phyloP scores from a whole-genome alignment of 2,888 invertebrate genomes.

The Torymus texanus region DNA sequence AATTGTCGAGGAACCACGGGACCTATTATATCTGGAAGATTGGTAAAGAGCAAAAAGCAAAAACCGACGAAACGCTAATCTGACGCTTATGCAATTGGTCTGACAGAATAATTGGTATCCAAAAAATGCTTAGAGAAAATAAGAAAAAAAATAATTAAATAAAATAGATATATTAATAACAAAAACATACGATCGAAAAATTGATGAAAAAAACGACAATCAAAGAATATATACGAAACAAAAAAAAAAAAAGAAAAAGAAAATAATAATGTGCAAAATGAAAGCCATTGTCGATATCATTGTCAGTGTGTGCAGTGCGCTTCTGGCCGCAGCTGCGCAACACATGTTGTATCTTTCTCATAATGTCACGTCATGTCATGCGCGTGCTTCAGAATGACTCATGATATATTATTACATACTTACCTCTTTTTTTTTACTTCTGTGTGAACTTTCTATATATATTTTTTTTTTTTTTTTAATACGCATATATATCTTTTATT shows the following conservation, averaged over 20 bases:
- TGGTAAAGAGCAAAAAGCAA: conserved; percentile 38
- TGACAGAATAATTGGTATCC: conserved; percentile 23
- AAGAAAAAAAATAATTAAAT: conserved; percentile 4
- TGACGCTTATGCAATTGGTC: conserved; percentile 4
- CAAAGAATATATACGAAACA: neutral
- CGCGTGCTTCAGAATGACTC: conserved; percentile 59
- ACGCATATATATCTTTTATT: conserved; percentile 29
- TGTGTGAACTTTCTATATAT: conserved; percentile 26
- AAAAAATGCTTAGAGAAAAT: neutral
- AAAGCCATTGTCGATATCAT: conserved; percentile 64
- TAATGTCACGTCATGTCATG: conserved; percentile 60
- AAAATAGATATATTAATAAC: neutral
- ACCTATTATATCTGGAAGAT: conserved; percentile 17
- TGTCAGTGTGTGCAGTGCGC: conserved; percentile 74
- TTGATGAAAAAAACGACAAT: neutral
- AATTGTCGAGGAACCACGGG: conserved; percentile 18
- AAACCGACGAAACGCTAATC: conserved; percentile 13
- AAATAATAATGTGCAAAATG: conserved; percentile 51
- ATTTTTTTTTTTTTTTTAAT: conserved; percentile 30
- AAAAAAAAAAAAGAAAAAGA: conserved; percentile 7
- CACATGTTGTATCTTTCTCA: conserved; percentile 42
- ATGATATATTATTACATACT: conserved; percentile 15
- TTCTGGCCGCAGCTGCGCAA: conserved; percentile 68
- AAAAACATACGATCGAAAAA: neutral
- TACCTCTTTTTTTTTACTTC: neutral